Evolutionary conservation across 2,888 invertebrate genomes (phyloP), one percentile per base, ranked within the genome.

Genomic region (Fragum fragum): DNA sequence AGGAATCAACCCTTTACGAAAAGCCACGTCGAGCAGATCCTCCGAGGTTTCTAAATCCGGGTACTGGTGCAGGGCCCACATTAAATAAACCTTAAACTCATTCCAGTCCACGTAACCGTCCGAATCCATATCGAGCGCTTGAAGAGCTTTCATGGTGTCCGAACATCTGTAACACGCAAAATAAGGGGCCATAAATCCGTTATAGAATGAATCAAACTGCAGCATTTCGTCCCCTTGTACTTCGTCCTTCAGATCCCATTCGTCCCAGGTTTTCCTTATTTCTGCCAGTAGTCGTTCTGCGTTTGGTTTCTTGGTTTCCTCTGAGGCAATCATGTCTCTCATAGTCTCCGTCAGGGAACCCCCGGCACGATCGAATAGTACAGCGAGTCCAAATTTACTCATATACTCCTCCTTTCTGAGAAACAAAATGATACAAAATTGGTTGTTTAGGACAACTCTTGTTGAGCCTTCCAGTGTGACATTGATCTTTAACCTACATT

Each of bases 401-500:
- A 78, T 74, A 72, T 81, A 78, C 39, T 81, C 81, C 63, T 81
- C 81, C 59, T 78, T 81, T 71, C 81, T 78, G 61, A 57, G 69
- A 73, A 16, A 28, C 63, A n/a, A 39, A 39, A 9, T 9, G 39
- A 14, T 9, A 6, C 39, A 39, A 39, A 9, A n/a, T n/a, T n/a
- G n/a, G n/a, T n/a, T n/a, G n/a, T n/a, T n/a, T n/a, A n/a, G n/a
- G n/a, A n/a, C n/a, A n/a, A n/a, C n/a, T n/a, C n/a, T n/a, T n/a
- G n/a, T n/a, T n/a, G n/a, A n/a, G n/a, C n/a, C n/a, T n/a, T n/a
- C n/a, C n/a, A n/a, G n/a, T n/a, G n/a, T n/a, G n/a, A n/a, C n/a
- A n/a, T n/a, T n/a, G n/a, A n/a, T n/a, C n/a, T n/a, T n/a, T n/a
- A n/a, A n/a, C n/a, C n/a, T n/a, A n/a, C n/a, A n/a, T n/a, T n/a